These are phyloP conservation scores for Nematostella vectensis DNA, from an alignment of 92 coral and sea anemone species.

Conservation along the genomic window DNA sequence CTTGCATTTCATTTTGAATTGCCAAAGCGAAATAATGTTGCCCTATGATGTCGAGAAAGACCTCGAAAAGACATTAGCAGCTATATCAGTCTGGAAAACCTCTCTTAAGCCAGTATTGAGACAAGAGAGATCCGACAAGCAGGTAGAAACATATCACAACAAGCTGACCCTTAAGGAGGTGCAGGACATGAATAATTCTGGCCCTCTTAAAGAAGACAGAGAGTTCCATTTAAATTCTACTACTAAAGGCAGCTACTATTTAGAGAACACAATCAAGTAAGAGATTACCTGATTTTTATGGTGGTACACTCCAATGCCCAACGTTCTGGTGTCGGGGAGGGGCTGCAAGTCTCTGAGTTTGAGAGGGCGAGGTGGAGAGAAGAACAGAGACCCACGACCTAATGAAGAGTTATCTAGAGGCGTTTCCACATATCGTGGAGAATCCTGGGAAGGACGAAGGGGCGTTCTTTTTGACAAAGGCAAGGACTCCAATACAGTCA, in stretches of 20 bases:
- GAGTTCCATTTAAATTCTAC: too few relatives aligned
- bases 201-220: background rate
- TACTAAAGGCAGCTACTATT: too few relatives aligned
- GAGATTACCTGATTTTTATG: constrained; percentile 13
- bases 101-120: constrained; percentile 8
- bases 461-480: too few relatives aligned
- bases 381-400: too few relatives aligned
- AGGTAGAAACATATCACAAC: background rate
- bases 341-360: constrained; percentile 9
- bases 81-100: constrained; percentile 11
- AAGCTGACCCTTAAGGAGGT: background rate
- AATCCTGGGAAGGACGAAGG: too few relatives aligned
- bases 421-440: too few relatives aligned
- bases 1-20: constrained; percentile 5
- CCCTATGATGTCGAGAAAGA: too few relatives aligned
- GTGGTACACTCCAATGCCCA: constrained; percentile 13
- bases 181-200: constrained; percentile 7
- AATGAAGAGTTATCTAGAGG: too few relatives aligned
- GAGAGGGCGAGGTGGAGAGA: constrained; percentile 8
- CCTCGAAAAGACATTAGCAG: background rate
- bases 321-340: constrained; percentile 6
- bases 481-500: too few relatives aligned
- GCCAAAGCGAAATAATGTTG: background rate
- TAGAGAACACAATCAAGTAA: too few relatives aligned
- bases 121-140: constrained; percentile 7